Percentiles rank a stretch among this genome's conserved stretches.
phyloP scores from a whole-genome alignment of 2,888 invertebrate species.

The Thecocarcelia acutangulata region DNA sequence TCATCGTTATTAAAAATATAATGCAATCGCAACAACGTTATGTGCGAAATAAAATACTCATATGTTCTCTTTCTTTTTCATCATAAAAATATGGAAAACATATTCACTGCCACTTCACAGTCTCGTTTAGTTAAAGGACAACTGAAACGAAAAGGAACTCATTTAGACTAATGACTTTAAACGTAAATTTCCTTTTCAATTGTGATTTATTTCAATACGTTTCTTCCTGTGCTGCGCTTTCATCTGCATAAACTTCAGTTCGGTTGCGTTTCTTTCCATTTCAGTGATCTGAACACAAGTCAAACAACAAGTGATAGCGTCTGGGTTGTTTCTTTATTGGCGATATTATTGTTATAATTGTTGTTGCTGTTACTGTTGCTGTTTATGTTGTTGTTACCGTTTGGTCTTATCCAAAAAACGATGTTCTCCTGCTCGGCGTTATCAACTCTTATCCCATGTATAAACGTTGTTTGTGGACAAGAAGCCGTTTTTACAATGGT shows the following conservation, averaged over 20 bases:
- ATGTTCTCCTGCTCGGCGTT: conserved; percentile 55
- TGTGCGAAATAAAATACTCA: conserved; percentile 17
- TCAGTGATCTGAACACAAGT: conserved; percentile 40
- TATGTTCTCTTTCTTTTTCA: conserved; percentile 3
- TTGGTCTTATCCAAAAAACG: conserved; percentile 54
- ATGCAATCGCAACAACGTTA: too few species aligned
- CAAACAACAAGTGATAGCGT: conserved; percentile 47
- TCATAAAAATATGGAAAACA: background rate
- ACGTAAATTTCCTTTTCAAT: conserved; percentile 42
- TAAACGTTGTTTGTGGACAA: conserved; percentile 69
- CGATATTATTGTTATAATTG: conserved; percentile 4
- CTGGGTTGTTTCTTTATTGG: conserved; percentile 44
- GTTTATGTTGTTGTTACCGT: conserved; percentile 21
- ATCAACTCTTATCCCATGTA: conserved; percentile 65
- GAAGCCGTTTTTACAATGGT: conserved; percentile 70
- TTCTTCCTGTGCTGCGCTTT: background rate
- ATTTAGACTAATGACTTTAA: conserved; percentile 41
- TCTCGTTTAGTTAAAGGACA: background rate
- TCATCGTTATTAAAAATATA: too few species aligned
- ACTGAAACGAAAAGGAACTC: background rate
- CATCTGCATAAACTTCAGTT: background rate
- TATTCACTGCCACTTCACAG: background rate
- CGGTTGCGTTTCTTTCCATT: conserved; percentile 32
- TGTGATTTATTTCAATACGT: conserved; percentile 48
- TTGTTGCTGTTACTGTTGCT: conserved; percentile 25